Percentiles rank a stretch among this genome's conserved stretches.
Conservation (phyloP, 2,888 invertebrate genomes). For the Bombyx huttoni region DNA sequence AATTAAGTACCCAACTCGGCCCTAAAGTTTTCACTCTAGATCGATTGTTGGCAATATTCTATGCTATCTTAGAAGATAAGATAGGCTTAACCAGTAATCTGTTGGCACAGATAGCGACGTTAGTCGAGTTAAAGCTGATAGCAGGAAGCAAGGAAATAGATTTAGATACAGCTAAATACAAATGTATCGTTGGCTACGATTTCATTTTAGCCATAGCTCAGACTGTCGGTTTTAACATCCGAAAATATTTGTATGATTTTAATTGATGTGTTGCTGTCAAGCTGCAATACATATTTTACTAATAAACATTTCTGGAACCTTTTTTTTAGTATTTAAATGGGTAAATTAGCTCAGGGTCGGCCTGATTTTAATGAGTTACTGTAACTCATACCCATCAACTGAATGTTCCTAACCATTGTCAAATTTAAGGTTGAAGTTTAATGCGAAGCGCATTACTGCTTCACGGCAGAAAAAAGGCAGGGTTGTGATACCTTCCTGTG, state of each 20-base stretch:
- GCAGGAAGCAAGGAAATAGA: conserved; percentile 80
- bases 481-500: no score
- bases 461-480: no score
- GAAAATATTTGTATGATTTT: conserved; percentile 83
- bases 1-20: conserved; percentile 79
- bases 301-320: not conserved
- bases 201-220: conserved; percentile 84
- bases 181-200: conserved; percentile 87
- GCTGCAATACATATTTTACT: not conserved
- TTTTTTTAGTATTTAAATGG: conserved; percentile 1
- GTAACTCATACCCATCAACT: no score
- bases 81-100: conserved; percentile 89
- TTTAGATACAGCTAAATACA: conserved; percentile 86
- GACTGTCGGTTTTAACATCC: conserved; percentile 81
- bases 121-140: conserved; percentile 87
- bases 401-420: no score
- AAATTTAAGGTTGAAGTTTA: no score
- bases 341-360: no score
- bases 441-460: no score
- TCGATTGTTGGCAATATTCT: conserved; percentile 89
- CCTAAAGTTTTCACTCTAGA: conserved; percentile 88
- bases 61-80: conserved; percentile 87
- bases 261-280: conserved; percentile 24
- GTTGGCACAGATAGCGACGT: conserved; percentile 88
- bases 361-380: no score